Base-by-base conservation (phyloP, 2,888 invertebrate genomes). In the Pardosa pseudoannulata region DNA sequence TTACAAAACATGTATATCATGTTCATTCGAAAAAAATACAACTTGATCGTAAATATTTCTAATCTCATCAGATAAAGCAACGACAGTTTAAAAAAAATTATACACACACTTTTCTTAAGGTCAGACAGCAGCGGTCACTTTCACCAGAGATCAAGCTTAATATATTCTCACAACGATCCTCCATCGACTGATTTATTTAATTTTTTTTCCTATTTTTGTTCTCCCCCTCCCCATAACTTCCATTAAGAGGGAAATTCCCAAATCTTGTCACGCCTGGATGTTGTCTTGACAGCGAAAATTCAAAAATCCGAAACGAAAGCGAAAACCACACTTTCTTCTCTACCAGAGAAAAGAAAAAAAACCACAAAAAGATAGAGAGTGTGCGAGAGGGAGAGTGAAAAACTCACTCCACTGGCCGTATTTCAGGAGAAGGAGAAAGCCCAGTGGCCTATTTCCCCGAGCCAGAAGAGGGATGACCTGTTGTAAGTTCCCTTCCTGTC, bases 401-500 rank as follows among this genome's bases (percentile, higher is more conserved):
- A 56, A 56, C 56, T 56, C 23, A 56, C 56, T 56, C 56, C 23
- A 11, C 56, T 65, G 80, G 73, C 79, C 71, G 79, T 79, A 80
- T 73, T 73, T 73, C 80, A 73, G 71, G 73, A 31, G 79, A 68
- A n/a, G 62, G 31, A 56, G 62, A 56, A 62, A 73, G 83, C 72
- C 78, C 64, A 62, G 72, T 83, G 83, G 78, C 83, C 83, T 78
- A 83, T 78, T 83, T 83, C 83, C 83, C 50, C 78, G 41, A 70
- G 82, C 82, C 29, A 65, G 72, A 72, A 83, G 78, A 83, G 83
- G 83, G 82, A 83, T 83, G 83, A 83, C 83, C 83, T 68, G 83
- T 72, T 83, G 56, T 46, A n/a, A 46, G 41, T 56, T 56, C 56
- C 83, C 56, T 83, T 72, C 76, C 82, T 82, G 75, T 76, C 82